Percentiles rank a stretch among this genome's conserved stretches.
These are phyloP conservation scores for Saxicola maurus DNA, from an alignment of 2,797 vertebrate species.

Conservation along the genomic window DNA sequence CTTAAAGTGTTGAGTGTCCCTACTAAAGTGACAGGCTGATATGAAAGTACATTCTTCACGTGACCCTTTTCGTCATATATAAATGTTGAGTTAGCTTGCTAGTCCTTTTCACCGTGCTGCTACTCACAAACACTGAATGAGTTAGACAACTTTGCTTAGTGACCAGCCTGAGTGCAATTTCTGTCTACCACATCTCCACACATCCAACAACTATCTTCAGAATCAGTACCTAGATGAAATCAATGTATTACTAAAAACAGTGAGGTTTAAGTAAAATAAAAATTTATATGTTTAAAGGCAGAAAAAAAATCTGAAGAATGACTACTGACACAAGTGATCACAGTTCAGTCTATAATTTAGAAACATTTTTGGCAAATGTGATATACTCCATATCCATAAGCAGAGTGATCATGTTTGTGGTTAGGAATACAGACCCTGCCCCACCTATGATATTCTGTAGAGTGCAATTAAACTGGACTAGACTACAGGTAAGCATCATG, in stretches of 20 bases:
- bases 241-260: background rate
- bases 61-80: background rate
- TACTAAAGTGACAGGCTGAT: background rate
- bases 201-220: background rate
- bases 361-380: background rate
- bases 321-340: background rate
- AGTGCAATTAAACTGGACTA: background rate
- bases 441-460: accelerated
- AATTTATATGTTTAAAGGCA: background rate
- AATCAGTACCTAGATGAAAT: background rate
- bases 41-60: background rate
- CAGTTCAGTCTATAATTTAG: background rate
- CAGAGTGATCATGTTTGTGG: background rate
- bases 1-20: background rate
- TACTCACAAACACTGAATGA: background rate
- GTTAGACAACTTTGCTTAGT: background rate
- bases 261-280: background rate
- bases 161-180: background rate
- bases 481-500: background rate
- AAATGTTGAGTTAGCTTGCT: background rate
- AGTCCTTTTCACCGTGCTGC: background rate
- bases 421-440: background rate
- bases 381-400: background rate
- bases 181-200: background rate
- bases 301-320: background rate